Base-by-base conservation (phyloP, 2,888 invertebrate species). In the Agrochola macilenta region DNA sequence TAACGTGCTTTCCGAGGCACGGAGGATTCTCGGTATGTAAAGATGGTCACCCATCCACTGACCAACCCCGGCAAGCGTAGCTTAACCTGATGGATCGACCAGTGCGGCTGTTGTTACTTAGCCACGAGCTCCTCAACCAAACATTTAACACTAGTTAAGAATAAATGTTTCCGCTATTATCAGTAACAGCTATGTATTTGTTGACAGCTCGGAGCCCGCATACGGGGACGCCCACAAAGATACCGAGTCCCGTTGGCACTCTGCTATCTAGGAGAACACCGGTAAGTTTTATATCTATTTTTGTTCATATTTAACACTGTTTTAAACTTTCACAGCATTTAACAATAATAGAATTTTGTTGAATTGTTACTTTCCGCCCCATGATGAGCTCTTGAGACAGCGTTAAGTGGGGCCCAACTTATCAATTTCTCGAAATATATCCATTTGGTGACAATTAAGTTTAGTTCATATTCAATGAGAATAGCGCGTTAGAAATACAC, bases 201-300 rank as follows among this genome's bases (percentile, higher is more conserved):
- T 84, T 12, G 35, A 54, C 94, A 94, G 95, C 94, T 8, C 95
- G 96, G 57, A 96, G 96, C 88, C 95, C 96, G 8, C 93, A 91
- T 76, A 92, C 90, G 43, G 93, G 91, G 73, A 97, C 97, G 61
- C 97, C 98, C 26, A 97, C 98, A 5, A 98, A 98, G 94, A 98
- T 98, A 91, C 98, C 98, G 5, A 98, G 98, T 73, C 98, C 98
- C 8, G 97, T 98, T 83, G 98, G 98, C 88, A 97, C 97, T 0
- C 91, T 98, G 26, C 95, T 97, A 52, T 96, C 97, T 74, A 96
- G 97, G 76, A 93, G 97, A 76, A 97, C 97, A 94, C 93, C 97
- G 97, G 96, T 97, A 94, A 94, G 97, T 97, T 68, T 95, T 65
- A n/a, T 71, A 46, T 26, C 1, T 68, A 8, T 30, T 70, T 72